Conservation (phyloP, 2,888 invertebrate species). For the Malthinus seriepunctatus region DNA sequence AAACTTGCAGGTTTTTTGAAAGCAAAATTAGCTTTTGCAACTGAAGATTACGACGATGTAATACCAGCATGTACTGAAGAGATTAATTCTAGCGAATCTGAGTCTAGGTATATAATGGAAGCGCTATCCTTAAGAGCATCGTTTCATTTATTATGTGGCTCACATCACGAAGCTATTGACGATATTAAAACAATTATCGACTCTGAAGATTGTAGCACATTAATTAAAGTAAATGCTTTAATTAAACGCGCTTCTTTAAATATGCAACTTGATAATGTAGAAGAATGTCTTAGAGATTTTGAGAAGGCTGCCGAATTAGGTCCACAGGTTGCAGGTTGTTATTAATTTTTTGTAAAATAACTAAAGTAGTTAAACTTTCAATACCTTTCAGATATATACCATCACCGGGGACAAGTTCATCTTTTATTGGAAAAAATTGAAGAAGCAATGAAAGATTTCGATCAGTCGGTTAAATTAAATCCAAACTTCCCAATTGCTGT, state of each 20-base stretch:
- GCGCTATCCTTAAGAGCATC: constrained; percentile 83
- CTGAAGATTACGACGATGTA: constrained; percentile 76
- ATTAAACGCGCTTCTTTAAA: constrained; percentile 86
- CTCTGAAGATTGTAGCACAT: constrained; percentile 63
- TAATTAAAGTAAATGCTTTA: constrained; percentile 79
- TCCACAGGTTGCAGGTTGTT: constrained; percentile 61
- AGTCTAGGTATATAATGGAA: constrained; percentile 67
- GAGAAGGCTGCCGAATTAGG: constrained; percentile 75
- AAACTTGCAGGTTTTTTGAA: constrained; percentile 66
- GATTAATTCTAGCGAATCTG: constrained; percentile 64
- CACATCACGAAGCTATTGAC: constrained; percentile 70
- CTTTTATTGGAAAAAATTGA: constrained; percentile 80
- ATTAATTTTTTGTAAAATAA: too few species aligned
- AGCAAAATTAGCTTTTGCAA: constrained; percentile 71
- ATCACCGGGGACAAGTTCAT: constrained; percentile 89
- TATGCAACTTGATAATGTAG: constrained; percentile 77
- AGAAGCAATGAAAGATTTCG: constrained; percentile 81
- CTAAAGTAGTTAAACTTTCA: constrained; percentile 1
- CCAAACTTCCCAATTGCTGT: constrained; percentile 84
- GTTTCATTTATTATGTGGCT: constrained; percentile 78
- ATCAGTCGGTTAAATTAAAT: constrained; percentile 78
- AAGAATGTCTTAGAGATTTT: constrained; percentile 79
- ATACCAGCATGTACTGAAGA: constrained; percentile 81
- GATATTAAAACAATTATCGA: constrained; percentile 75
- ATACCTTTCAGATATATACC: constrained; percentile 74